Base-by-base conservation (phyloP, 2,888 invertebrate species). In the Laspeyria flexula region DNA sequence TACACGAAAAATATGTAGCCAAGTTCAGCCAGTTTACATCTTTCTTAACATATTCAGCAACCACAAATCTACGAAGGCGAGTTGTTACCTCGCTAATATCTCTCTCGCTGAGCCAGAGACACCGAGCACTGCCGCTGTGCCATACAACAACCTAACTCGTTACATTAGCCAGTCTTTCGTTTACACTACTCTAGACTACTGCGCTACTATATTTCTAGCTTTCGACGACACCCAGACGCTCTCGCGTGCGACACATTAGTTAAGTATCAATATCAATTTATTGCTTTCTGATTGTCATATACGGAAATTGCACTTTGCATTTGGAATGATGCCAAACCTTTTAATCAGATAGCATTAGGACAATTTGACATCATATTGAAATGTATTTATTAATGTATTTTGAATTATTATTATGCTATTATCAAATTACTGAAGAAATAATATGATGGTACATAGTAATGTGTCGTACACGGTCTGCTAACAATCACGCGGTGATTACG, bases 131-230 rank as follows among this genome's bases (percentile, higher is more conserved):
- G 40, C 43, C 56, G 65, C 31, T 54, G 60, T 58, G 64, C 64
- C 66, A 49, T 56, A 65, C 73, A 65, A 68, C 69, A 75, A 75
- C 70, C 81, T 80, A 75, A 71, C 75, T 80, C 84, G 68, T 84
- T 85, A 88, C 88, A 79, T 87, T 88, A 88, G 85, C 90, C 90
- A 91, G 91, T 91, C 91, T 90, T 91, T 91, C 90, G 88, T 85
- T 90, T 90, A 76, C 88, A 81, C 86, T 89, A 90, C 88, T 77
- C 85, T 84, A 86, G 56, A 67, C 74, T 75, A 77, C 69, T 56
- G 66, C 75, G 61, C 75, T 67, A 64, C 63, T 54, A 57, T 41
- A 42, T 62, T 62, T 31, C 58, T 57, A 62, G 55, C 60, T 49
- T 35, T 53, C 55, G 51, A 38, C 55, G 46, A 57, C 43, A 18